Evolutionary conservation across 2,888 invertebrate species (phyloP), one percentile per base, ranked within the genome.

Genomic region (Diaphora mendica): DNA sequence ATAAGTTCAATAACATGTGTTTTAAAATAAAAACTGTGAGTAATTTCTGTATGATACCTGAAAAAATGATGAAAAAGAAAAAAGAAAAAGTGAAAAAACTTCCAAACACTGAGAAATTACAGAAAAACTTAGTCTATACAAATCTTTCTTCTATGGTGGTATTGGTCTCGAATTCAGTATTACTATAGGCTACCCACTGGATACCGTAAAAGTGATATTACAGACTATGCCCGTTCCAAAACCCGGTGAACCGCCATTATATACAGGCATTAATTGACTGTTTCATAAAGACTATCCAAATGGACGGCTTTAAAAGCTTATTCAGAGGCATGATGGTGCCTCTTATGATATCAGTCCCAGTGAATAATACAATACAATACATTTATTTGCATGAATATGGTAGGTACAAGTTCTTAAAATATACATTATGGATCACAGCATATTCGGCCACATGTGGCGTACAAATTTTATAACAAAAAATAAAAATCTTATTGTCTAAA

Each of bases 171-270:
- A 33, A 23, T 64, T 70, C 44, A 70, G 64, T 48, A 44, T 70
- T 48, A 23, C 23, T 17, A 48, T 70, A 15, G 70, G 70, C 2
- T 64, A 70, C 30, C 70, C 70, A 7, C 44, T 64, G 62, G 70
- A 70, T 48, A 70, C 70, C 20, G 42, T 70, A n/a, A 70, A 70
- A 70, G 70, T 70, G 33, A 70, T 48, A 70, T n/a, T 70, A 48
- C 70, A 70, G n/a, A 70, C 70, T 64, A 70, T 70, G 70, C 70
- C 70, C 33, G 1, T 17, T 33, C 44, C 70, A 33, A 70, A 64
- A 64, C 62, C 33, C 2, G 70, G 70, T 64, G 33, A 70, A 64
- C 48, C 11, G 3, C 70, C 70, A 17, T 64, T 70, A 64, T 70
- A 70, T n/a, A 42, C 64, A 30, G 70, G 70, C 23, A 70, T 48